phyloP scores from a whole-genome alignment of 2,113 vertebrate species.

The Mirza zaza region DNA sequence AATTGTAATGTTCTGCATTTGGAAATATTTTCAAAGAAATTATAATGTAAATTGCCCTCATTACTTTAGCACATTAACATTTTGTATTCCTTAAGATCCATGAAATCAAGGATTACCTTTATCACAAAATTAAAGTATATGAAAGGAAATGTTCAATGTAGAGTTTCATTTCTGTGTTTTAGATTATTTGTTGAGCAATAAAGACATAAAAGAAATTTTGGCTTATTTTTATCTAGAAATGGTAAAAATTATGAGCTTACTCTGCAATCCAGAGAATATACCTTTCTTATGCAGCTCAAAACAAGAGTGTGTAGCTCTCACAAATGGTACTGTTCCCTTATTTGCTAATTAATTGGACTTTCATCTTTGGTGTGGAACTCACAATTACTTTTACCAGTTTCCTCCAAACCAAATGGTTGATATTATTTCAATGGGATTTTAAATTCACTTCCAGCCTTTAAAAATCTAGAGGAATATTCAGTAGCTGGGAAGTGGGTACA shows the following conservation, averaged over 20 bases:
- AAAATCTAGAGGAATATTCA: not conserved
- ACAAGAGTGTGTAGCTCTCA: not conserved
- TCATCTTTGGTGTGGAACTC: not conserved
- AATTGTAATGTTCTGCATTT: slow-evolving; percentile 61
- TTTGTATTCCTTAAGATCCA: not conserved
- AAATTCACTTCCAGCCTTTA: not conserved
- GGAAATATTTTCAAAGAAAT: slow-evolving; percentile 18
- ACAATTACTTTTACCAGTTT: not conserved
- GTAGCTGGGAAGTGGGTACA: not conserved
- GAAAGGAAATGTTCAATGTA: not conserved
- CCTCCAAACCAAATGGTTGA: not conserved
- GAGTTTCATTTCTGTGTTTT: not conserved
- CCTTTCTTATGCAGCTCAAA: not conserved
- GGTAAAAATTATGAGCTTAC: not conserved
- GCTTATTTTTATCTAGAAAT: not conserved
- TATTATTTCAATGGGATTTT: not conserved
- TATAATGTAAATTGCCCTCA: not conserved
- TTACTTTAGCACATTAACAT: not conserved
- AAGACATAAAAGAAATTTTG: not conserved
- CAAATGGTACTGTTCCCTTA: not conserved
- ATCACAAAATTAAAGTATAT: not conserved
- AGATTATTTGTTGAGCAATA: not conserved
- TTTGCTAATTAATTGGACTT: not conserved
- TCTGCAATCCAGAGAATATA: not conserved
- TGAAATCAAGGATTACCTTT: not conserved